A percentile compares a stretch with the other conserved stretches of the same genome.
Evolutionary conservation across 92 coral and sea anemone species (phyloP).

Genomic region (Phenganax subtilis): DNA sequence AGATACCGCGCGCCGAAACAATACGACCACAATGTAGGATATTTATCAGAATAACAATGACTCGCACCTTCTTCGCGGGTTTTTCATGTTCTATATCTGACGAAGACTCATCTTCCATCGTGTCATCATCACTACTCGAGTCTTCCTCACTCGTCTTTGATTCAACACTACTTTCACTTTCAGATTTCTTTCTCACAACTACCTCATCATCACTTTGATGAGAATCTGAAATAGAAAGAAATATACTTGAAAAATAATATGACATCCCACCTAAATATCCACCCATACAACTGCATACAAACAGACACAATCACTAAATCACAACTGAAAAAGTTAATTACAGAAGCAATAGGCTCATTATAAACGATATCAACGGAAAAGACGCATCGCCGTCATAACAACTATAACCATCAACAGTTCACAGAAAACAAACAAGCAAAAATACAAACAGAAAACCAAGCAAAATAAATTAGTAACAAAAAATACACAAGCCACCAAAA

Average conservation of each 20-base stretch:
- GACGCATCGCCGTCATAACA: neutral
- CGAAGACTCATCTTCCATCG: conserved; percentile 28
- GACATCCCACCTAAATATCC: neutral
- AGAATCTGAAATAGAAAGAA: neutral
- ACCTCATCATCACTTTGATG: neutral
- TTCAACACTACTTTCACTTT: conserved; percentile 23
- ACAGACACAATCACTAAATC: too few relatives aligned
- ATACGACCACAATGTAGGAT: neutral
- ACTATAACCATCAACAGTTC: neutral
- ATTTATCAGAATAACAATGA: neutral
- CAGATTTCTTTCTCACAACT: neutral
- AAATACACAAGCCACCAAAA: too few relatives aligned
- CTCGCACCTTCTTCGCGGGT: conserved; percentile 50
- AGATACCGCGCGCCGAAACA: too few relatives aligned
- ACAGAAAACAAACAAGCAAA: too few relatives aligned
- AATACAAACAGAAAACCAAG: too few relatives aligned
- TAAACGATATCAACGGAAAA: too few relatives aligned
- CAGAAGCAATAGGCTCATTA: too few relatives aligned
- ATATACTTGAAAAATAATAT: neutral
- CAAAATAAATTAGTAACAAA: too few relatives aligned
- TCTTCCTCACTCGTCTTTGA: conserved; percentile 30
- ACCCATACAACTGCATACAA: neutral
- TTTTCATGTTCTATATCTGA: conserved; percentile 52
- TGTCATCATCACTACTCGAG: conserved; percentile 18
- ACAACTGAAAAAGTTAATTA: too few relatives aligned